Evolutionary conservation across 1,140 invertebrate genomes (phyloP).

Genomic region (Antheraea pernyi): DNA sequence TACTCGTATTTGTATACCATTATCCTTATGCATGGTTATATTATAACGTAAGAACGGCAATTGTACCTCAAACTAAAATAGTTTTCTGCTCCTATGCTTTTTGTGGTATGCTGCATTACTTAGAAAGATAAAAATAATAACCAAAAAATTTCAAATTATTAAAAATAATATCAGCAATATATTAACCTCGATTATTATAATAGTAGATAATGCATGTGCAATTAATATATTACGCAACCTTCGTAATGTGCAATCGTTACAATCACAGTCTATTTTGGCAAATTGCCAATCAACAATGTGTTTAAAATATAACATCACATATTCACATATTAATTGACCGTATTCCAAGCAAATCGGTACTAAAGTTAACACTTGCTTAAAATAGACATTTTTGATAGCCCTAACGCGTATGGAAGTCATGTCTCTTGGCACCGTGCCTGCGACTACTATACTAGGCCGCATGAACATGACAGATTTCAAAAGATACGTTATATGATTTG

Average conservation of each 20-base stretch:
- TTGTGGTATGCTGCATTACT: too few relatives aligned
- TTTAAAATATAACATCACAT: neutral
- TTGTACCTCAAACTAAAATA: too few relatives aligned
- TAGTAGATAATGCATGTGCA: too few relatives aligned
- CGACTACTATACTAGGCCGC: conserved; percentile 7
- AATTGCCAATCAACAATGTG: neutral
- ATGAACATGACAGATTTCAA: conserved; percentile 27
- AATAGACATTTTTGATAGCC: conserved; percentile 7
- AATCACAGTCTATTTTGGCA: neutral
- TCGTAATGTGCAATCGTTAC: neutral
- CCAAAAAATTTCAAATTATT: too few relatives aligned
- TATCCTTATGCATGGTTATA: too few relatives aligned
- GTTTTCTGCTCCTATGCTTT: too few relatives aligned
- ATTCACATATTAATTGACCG: neutral
- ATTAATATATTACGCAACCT: neutral
- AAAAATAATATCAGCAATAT: too few relatives aligned
- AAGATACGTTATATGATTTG: conserved; percentile 23
- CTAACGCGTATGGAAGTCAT: conserved; percentile 20
- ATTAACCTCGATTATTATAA: too few relatives aligned
- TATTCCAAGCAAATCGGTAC: neutral
- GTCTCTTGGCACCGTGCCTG: conserved; percentile 22
- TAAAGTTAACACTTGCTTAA: neutral
- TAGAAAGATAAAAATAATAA: too few relatives aligned
- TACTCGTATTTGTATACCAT: too few relatives aligned
- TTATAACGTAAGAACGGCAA: too few relatives aligned